Evolutionary conservation across 1,140 invertebrate species (phyloP), one percentile per base, ranked within the genome.

Genomic region (Teleopsis dalmanni): DNA sequence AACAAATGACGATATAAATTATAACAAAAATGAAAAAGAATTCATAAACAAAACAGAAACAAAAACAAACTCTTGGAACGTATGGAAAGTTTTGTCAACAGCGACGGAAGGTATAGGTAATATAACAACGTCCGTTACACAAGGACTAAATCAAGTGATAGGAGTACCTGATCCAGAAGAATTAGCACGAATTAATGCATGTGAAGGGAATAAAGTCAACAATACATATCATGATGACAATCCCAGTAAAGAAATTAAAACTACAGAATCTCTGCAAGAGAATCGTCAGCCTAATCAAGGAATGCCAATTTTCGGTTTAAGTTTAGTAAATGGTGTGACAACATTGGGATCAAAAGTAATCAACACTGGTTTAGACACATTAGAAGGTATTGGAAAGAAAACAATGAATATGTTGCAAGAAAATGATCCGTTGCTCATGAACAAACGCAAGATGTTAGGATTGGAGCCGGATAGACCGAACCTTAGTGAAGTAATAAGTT

Each of bases 361-460:
- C 48, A 77, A 81, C 14, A 85, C 88, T 23, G 87, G 91, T 38
- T 72, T 95, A 18, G 90, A 91, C 68, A 92, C 91, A 0, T 70
- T 95, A 43, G 92, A 95, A 69, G 84, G 83, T 0, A 88, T 95
- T 57, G 91, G 92, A 1, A 93, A 93, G 60, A 94, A 94, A 64
- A 94, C 92, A 0, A 91, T 94, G 82, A 85, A 90, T 65, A 89
- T 91, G 3, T 71, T 95, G 2, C 89, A 92, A 72, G 90, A 93
- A 48, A 87, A 88, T 50, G 90, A 94, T 72, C 89, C 90, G 10
- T 87, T 88, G 0, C 73, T 93, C 9, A 84, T 82, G 43, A 89
- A 88, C 62, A 92, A 91, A 59, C 70, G 87, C 38, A 84, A 86
- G 3, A 76, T 88, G 52, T 76, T 93, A 4, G 78, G 81, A 23